phyloP scores from a whole-genome alignment of 2,888 invertebrate genomes.

The Cyrtodaria siliqua region DNA sequence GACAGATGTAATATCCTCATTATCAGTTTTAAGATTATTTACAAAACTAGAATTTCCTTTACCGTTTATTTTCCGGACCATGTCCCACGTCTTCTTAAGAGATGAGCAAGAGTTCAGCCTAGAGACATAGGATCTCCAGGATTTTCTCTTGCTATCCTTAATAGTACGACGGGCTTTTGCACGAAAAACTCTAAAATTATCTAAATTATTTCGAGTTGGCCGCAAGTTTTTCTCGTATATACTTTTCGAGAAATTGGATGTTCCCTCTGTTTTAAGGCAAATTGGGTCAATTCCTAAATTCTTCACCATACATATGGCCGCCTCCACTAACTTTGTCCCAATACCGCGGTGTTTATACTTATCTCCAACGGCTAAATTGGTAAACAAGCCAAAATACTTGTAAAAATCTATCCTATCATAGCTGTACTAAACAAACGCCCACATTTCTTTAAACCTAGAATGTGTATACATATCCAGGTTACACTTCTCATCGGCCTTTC shows the following conservation, averaged over 20 bases:
- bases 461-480: slow-evolving; percentile 7
- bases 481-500: slow-evolving; percentile 3
- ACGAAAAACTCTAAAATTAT: too few relatives aligned
- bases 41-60: too few relatives aligned
- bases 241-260: slow-evolving; percentile 28
- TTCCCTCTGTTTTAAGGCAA: slow-evolving; percentile 31
- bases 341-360: too few relatives aligned
- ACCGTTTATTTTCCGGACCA: too few relatives aligned
- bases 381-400: slow-evolving; percentile 19
- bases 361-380: slow-evolving; percentile 18
- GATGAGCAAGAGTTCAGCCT: too few relatives aligned
- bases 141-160: too few relatives aligned
- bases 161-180: too few relatives aligned
- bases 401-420: slow-evolving; percentile 28
- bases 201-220: too few relatives aligned
- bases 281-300: slow-evolving; percentile 32
- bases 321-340: slow-evolving; percentile 14
- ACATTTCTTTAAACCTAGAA: slow-evolving; percentile 7
- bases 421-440: slow-evolving; percentile 10
- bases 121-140: too few relatives aligned
- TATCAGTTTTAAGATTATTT: too few relatives aligned
- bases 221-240: slow-evolving; percentile 30
- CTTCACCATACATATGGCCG: slow-evolving; percentile 26
- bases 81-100: too few relatives aligned
- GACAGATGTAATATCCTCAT: too few relatives aligned